Conservation (phyloP, 2,113 vertebrate species). For the Callochromis pleurospilus region DNA sequence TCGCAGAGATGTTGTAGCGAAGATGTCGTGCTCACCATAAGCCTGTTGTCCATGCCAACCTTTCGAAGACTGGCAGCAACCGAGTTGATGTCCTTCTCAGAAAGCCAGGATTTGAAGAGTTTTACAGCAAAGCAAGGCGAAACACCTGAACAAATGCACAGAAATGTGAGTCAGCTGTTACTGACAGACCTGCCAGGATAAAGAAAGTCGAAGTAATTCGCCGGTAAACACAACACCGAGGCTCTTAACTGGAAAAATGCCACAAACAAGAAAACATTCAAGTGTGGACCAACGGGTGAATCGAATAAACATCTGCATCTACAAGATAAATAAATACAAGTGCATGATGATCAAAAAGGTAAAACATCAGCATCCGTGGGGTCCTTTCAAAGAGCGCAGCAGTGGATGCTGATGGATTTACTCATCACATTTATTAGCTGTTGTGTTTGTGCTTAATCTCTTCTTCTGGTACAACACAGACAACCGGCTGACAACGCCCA, state of each 20-base stretch:
- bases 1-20: background rate
- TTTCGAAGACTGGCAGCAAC: slow-evolving; percentile 89
- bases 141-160: slow-evolving; percentile 77
- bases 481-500: background rate
- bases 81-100: slow-evolving; percentile 94
- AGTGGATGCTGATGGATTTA: background rate
- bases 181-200: slow-evolving; percentile 38
- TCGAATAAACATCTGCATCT: background rate
- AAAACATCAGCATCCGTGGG: background rate
- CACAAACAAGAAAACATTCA: background rate
- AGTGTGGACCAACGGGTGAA: background rate
- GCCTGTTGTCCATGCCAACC: slow-evolving; percentile 96
- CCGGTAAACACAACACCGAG: slow-evolving; percentile 1
- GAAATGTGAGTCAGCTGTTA: slow-evolving; percentile 26
- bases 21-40: slow-evolving; percentile 77
- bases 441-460: background rate
- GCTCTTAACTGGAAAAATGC: slow-evolving; percentile 10
- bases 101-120: slow-evolving; percentile 98
- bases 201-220: slow-evolving; percentile 14
- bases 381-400: background rate
- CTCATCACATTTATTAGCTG: background rate
- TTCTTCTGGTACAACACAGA: background rate
- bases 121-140: slow-evolving; percentile 95
- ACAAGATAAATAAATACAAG: background rate
- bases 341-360: background rate